Evolutionary conservation across 1,140 invertebrate genomes (phyloP), one percentile per base, ranked within the genome.

Genomic region (Bombus waltoni): DNA sequence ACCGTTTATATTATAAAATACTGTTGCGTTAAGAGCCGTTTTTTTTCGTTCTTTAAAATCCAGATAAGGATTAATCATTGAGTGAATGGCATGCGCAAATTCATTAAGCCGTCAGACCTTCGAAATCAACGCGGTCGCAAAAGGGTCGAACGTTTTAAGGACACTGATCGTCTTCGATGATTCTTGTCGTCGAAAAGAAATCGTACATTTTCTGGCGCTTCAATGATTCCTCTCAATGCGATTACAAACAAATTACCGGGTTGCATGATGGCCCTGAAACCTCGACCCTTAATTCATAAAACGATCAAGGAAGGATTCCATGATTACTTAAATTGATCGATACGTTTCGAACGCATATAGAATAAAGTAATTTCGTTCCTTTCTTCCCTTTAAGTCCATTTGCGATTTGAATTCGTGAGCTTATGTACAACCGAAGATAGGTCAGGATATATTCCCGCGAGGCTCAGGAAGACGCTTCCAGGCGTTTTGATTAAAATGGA

Each of bases 401-500:
- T 6, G 28, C 18, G 40, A 79, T 84, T 68, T 40, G 10, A 59
- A 25, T 62, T 59, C 44, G 40, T 40, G 35, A 35, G 42, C 9
- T 59, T 87, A 87, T 83, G 66, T 83, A 88, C 82, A 87, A 76
- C 40, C 5, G 28, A 80, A 84, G 53, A 53, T 80, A 91, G 82
- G 77, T 90, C 80, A 87, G 83, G 78, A 80, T 44, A 68, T 59
- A 59, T 79, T 70, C 68, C 42, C 42, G 65, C 53, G 42, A 89
- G 87, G 87, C 57, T 89, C 81, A 92, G 94, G 93, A 94, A 94
- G 92, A 94, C 93, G 90, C 93, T 94, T 94, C 94, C 94, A 92
- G 81, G 88, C 83, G 66, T 87, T 91, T 92, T 93, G 81, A 85
- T 91, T 87, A 88, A 91, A 89, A 79, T 86, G 92, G 91, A 93